These are phyloP conservation scores for Rhopalosiphum maidis DNA, from an alignment of 1,140 invertebrate species.

Conservation along the genomic window DNA sequence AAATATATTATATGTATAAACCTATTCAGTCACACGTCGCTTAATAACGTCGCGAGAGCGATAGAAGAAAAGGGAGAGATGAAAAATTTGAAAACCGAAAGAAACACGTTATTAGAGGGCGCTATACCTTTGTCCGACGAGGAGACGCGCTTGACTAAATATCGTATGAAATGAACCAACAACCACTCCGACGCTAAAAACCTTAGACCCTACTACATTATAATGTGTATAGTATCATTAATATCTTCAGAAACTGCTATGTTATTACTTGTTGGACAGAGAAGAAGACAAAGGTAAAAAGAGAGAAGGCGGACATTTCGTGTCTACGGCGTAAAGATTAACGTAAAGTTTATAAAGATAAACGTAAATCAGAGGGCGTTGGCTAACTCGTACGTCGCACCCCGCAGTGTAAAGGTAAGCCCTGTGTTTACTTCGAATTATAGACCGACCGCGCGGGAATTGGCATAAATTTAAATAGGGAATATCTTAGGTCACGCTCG, in stretches of 20 bases:
- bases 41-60: not conserved
- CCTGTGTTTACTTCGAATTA: not conserved
- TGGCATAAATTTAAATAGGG: not conserved
- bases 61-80: not conserved
- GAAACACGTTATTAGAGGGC: not conserved
- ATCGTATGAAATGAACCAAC: conserved; percentile 4
- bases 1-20: not conserved
- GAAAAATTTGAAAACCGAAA: not conserved
- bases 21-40: not conserved
- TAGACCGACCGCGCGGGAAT: not conserved
- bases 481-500: not conserved
- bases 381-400: not conserved
- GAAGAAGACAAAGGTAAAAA: not conserved
- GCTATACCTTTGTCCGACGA: not conserved
- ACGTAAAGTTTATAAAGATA: not conserved
- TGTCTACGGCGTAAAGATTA: not conserved
- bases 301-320: not conserved
- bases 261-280: not conserved
- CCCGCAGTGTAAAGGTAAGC: too few relatives aligned
- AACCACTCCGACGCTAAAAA: not conserved
- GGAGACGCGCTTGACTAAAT: not conserved
- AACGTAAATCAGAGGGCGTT: not conserved
- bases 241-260: not conserved
- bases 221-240: not conserved
- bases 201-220: not conserved